Conservation (phyloP, 2,888 invertebrate genomes). For the Tachina grossa region DNA sequence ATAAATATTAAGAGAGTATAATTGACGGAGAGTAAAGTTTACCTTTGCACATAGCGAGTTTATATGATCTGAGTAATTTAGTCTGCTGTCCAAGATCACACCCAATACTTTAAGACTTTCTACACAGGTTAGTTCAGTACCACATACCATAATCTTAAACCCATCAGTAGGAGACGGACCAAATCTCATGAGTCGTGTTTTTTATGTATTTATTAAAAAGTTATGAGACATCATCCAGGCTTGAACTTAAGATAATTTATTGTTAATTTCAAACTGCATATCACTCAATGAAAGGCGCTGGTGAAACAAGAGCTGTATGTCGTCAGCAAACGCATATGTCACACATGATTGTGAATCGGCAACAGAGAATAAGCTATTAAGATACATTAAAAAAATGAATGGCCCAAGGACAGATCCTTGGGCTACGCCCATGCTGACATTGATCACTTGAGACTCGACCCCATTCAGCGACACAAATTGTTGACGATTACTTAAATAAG, state of each 20-base stretch:
- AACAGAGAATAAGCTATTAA: no score
- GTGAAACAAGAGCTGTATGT: neutral
- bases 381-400: neutral
- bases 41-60: no score
- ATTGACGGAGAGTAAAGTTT: no score
- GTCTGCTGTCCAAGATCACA: no score
- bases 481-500: no score
- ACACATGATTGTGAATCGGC: no score
- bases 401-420: neutral
- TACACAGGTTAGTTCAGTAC: neutral
- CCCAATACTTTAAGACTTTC: no score
- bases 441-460: neutral
- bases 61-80: no score
- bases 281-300: neutral
- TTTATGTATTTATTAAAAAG: neutral
- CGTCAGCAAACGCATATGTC: neutral
- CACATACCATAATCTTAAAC: neutral
- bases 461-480: no score
- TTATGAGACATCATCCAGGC: neutral
- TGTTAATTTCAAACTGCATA: neutral
- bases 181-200: neutral
- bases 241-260: neutral
- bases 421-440: neutral
- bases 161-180: neutral
- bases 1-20: no score